Conservation (phyloP, 37 sponge, comb jelly and placozoan genomes). For the Dysidea cf. avara region DNA sequence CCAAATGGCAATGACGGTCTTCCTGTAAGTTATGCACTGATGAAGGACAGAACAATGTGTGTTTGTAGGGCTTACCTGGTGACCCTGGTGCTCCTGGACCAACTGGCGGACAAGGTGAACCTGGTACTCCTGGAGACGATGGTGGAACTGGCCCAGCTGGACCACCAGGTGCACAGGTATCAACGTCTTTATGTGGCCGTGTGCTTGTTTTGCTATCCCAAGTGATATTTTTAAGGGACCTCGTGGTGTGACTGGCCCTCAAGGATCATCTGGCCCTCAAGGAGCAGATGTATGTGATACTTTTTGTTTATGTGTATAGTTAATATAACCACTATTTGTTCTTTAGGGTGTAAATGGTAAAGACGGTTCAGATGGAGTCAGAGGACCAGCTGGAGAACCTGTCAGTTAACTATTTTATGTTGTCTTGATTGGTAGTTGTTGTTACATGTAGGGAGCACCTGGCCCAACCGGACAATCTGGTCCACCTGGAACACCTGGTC, state of each 20-base stretch:
- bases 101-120: conserved; percentile 28
- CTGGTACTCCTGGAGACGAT: conserved; percentile 24
- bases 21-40: not conserved
- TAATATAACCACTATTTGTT: too few relatives aligned
- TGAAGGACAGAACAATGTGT: not conserved
- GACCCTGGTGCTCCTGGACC: conserved; percentile 38
- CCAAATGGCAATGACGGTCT: conserved; percentile 41
- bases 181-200: too few relatives aligned
- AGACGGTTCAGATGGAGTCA: too few relatives aligned
- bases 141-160: conserved; percentile 21
- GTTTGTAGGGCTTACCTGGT: conserved; percentile 29
- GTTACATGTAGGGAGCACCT: conserved; percentile 6
- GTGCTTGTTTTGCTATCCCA: too few relatives aligned
- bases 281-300: not conserved
- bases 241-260: too few relatives aligned
- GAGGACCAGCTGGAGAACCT: too few relatives aligned
- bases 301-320: too few relatives aligned
- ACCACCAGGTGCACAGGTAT: not conserved
- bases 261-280: not conserved
- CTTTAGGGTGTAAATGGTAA: too few relatives aligned
- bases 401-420: too few relatives aligned
- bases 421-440: too few relatives aligned
- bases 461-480: conserved; percentile 44
- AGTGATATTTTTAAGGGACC: too few relatives aligned
- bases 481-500: conserved; percentile 45